phyloP scores from a whole-genome alignment of 2,113 vertebrate genomes.

The Lonchura striata region DNA sequence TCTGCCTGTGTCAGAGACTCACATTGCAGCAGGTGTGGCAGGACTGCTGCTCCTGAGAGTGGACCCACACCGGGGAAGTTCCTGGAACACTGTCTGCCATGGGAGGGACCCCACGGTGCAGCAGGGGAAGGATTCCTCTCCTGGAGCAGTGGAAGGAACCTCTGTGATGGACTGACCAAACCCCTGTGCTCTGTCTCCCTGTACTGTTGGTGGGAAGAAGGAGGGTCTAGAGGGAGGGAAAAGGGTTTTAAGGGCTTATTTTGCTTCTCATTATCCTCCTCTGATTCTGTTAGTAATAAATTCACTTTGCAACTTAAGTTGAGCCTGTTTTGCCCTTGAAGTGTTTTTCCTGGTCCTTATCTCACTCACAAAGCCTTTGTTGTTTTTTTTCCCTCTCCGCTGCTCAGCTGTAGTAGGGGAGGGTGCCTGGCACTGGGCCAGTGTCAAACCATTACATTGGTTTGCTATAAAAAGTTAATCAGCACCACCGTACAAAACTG shows the following conservation, averaged over 20 bases:
- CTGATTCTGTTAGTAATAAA: neutral
- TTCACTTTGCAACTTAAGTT: neutral
- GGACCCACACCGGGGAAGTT: accelerated
- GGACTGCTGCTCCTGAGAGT: accelerated
- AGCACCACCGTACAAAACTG: neutral
- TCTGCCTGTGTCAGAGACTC: accelerated
- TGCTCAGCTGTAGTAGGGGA: neutral
- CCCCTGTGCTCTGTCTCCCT: accelerated
- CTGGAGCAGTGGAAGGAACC: accelerated
- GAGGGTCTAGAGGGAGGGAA: too few species aligned
- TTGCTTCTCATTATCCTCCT: neutral
- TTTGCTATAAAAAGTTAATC: neutral
- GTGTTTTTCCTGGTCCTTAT: neutral
- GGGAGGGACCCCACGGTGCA: neutral
- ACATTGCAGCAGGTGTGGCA: accelerated
- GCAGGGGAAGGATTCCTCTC: neutral
- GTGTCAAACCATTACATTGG: neutral
- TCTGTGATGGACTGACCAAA: neutral
- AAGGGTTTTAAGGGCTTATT: neutral
- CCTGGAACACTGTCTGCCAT: accelerated
- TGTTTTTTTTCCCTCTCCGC: neutral
- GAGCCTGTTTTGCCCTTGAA: neutral
- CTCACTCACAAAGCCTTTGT: accelerated
- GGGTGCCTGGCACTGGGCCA: neutral
- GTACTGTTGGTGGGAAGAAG: accelerated